These are phyloP conservation scores for Sebastes diaconus DNA, from an alignment of 2,797 vertebrate genomes.

Conservation along the genomic window DNA sequence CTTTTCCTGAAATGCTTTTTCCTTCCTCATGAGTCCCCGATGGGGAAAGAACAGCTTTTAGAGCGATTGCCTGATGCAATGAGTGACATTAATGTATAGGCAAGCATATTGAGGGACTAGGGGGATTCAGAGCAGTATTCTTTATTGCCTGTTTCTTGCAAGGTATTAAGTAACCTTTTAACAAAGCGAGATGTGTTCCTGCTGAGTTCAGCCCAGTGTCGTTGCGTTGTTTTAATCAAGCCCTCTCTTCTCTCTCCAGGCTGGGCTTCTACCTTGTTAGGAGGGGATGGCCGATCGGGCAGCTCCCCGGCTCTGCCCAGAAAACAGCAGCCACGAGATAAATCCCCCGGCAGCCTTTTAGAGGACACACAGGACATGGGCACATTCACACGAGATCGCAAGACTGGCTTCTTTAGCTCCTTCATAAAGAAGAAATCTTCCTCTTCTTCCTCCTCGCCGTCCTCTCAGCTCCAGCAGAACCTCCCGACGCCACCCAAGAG, in stretches of 20 bases:
- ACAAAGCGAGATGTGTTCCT: conserved; percentile 4
- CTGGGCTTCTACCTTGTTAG: conserved; percentile 75
- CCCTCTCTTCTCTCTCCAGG: conserved; percentile 65
- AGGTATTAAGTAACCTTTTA: conserved; percentile 5
- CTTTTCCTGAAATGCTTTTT: conserved; percentile 20
- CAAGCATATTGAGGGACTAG: not conserved
- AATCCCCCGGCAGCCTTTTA: conserved; percentile 92
- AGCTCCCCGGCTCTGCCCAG: conserved; percentile 95
- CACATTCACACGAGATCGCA: conserved; percentile 94
- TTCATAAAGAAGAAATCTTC: conserved; percentile 96
- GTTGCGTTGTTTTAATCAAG: conserved; percentile 11
- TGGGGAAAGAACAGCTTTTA: conserved; percentile 26
- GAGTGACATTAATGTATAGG: conserved; percentile 26
- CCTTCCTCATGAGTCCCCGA: conserved; percentile 12
- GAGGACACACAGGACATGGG: conserved; percentile 91
- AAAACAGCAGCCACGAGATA: conserved; percentile 95
- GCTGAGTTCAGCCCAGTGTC: not conserved
- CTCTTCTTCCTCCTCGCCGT: conserved; percentile 76
- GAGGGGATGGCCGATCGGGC: conserved; percentile 76
- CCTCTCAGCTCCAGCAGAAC: conserved; percentile 85
- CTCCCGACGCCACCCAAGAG: conserved; percentile 95
- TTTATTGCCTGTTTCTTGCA: not conserved
- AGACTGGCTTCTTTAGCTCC: conserved; percentile 98
- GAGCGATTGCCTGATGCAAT: not conserved
- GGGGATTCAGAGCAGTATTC: not conserved